Conservation (phyloP, 2,113 vertebrate genomes). For the Saguinus midas region DNA sequence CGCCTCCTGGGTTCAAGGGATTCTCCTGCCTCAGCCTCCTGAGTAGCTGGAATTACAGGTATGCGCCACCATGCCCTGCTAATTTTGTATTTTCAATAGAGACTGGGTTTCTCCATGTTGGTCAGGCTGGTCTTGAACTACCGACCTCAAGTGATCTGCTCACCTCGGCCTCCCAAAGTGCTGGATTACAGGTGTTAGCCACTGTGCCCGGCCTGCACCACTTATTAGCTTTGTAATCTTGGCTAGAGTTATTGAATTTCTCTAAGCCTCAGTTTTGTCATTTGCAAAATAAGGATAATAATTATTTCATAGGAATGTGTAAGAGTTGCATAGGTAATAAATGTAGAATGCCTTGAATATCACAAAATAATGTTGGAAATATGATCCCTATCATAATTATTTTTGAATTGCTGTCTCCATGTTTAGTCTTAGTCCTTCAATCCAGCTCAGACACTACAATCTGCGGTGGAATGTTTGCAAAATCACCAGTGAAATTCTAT, state of each 20-base stretch:
- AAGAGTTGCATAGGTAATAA: background rate
- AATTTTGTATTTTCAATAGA: too few relatives aligned
- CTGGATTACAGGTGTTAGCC: too few relatives aligned
- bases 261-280: background rate
- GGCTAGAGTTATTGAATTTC: background rate
- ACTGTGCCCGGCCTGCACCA: too few relatives aligned
- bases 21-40: too few relatives aligned
- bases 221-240: background rate
- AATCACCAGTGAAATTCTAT: background rate
- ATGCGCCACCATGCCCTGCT: too few relatives aligned
- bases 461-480: background rate
- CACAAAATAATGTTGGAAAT: background rate
- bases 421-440: background rate
- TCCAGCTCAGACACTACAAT: background rate
- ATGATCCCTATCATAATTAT: background rate
- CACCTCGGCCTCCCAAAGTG: too few relatives aligned
- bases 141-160: too few relatives aligned
- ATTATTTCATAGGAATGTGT: background rate
- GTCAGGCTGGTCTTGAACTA: too few relatives aligned
- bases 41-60: too few relatives aligned
- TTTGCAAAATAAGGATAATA: background rate
- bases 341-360: background rate
- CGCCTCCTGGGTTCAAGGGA: too few relatives aligned
- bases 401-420: background rate
- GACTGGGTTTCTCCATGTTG: too few relatives aligned